Percentiles rank a stretch among this genome's conserved stretches.
Conservation (phyloP, 2,888 invertebrate species). For the Resseliella maxima region DNA sequence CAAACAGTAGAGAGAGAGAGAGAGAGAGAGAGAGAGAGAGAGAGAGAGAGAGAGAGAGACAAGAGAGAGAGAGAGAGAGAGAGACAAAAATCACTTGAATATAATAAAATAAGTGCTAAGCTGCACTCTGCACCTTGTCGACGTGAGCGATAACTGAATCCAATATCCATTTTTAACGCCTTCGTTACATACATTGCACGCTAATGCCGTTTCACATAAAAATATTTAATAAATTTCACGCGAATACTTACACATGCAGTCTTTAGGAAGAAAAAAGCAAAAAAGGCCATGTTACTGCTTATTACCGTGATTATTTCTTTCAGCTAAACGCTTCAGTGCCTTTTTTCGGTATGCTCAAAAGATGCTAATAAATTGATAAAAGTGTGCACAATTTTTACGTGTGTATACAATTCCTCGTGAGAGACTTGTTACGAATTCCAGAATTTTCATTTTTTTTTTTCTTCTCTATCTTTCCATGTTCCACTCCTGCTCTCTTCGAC, state of each 20-base stretch:
- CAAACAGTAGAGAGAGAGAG: no score
- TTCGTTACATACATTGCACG: slow-evolving; percentile 33
- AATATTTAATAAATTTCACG: slow-evolving; percentile 48
- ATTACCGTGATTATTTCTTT: slow-evolving; percentile 20
- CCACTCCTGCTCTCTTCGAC: background rate
- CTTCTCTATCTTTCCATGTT: background rate
- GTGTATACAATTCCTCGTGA: slow-evolving; percentile 31
- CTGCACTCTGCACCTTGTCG: slow-evolving; percentile 44
- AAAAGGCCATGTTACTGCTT: background rate
- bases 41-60: no score
- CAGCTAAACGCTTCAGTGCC: background rate
- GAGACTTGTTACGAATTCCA: background rate
- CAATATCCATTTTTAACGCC: slow-evolving; percentile 49
- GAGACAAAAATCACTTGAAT: slow-evolving; percentile 43
- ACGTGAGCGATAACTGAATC: slow-evolving; percentile 42
- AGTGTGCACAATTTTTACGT: background rate
- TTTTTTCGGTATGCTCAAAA: slow-evolving; percentile 7
- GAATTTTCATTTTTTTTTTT: background rate
- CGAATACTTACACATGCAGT: background rate
- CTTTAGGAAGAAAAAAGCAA: background rate
- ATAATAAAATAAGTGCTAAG: slow-evolving; percentile 9
- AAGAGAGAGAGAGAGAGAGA: no score
- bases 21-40: no score
- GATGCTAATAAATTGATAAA: slow-evolving; percentile 49
- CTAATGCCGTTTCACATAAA: slow-evolving; percentile 30